phyloP scores from a whole-genome alignment of 1,140 invertebrate species.

The Diachasma alloeum region DNA sequence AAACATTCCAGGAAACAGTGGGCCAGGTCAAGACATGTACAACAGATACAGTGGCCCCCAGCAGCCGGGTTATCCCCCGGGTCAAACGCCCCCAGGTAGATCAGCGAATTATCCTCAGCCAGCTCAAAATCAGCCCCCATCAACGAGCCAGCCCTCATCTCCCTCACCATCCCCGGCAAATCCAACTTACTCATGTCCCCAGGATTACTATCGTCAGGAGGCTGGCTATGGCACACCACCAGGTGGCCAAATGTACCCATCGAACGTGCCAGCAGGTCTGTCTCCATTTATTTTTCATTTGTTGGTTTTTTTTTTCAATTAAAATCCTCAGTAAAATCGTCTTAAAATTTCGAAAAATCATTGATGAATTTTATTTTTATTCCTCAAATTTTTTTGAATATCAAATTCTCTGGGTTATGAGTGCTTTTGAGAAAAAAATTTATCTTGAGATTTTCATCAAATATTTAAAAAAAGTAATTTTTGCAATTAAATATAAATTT shows the following conservation, averaged over 20 bases:
- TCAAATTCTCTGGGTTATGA: too few relatives aligned
- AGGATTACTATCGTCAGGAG: conserved; percentile 62
- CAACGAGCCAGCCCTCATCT: conserved; percentile 52
- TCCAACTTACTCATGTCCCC: conserved; percentile 59
- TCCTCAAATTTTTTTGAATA: too few relatives aligned
- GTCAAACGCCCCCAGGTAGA: conserved; percentile 49
- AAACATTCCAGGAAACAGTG: conserved; percentile 58
- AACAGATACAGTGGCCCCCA: conserved; percentile 59
- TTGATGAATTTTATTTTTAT: too few relatives aligned
- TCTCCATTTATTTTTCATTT: too few relatives aligned
- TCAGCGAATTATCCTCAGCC: conserved; percentile 55
- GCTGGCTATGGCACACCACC: conserved; percentile 55
- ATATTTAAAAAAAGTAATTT: too few relatives aligned
- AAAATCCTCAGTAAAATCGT: too few relatives aligned
- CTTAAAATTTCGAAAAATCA: too few relatives aligned
- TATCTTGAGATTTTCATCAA: too few relatives aligned
- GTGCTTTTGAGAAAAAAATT: too few relatives aligned
- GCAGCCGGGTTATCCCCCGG: conserved; percentile 52
- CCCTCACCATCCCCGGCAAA: conserved; percentile 54
- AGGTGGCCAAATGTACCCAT: conserved; percentile 57
- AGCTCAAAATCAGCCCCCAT: conserved; percentile 55
- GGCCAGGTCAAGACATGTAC: conserved; percentile 59
- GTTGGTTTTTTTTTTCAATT: too few relatives aligned
- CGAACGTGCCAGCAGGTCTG: conserved; percentile 57
- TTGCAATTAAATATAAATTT: too few relatives aligned